These are phyloP conservation scores for Larimichthys crocea DNA, from an alignment of 2,113 vertebrate genomes.

Conservation along the genomic window DNA sequence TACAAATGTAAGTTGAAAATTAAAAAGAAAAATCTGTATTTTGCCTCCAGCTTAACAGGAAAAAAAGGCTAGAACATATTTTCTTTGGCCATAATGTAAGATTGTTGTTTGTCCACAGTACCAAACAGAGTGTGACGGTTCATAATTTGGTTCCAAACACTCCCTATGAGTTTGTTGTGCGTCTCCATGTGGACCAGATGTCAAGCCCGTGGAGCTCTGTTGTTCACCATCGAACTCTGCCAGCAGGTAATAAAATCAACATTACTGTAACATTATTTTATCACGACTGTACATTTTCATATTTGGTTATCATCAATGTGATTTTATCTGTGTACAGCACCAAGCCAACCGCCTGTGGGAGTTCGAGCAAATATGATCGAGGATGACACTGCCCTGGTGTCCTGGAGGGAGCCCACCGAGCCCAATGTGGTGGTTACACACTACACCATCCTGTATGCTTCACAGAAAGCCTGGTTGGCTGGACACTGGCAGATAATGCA, in stretches of 20 bases:
- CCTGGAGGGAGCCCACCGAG: slow-evolving; percentile 92
- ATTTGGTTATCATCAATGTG: neutral
- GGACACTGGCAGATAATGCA: slow-evolving; percentile 93
- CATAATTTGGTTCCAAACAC: slow-evolving; percentile 91
- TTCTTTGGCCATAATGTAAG: slow-evolving; percentile 2
- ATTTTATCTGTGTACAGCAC: slow-evolving; percentile 82
- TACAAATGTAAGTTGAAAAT: slow-evolving; percentile 89
- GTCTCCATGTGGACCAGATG: slow-evolving; percentile 93
- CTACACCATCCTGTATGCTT: slow-evolving; percentile 94
- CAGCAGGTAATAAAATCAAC: slow-evolving; percentile 88
- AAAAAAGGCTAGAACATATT: neutral
- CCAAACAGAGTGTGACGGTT: slow-evolving; percentile 89
- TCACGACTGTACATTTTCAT: neutral
- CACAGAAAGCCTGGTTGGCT: slow-evolving; percentile 89
- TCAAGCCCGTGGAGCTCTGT: slow-evolving; percentile 95
- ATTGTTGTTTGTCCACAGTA: slow-evolving; percentile 78
- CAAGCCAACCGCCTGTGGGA: slow-evolving; percentile 88
- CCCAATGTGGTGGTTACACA: slow-evolving; percentile 87
- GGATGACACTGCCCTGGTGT: slow-evolving; percentile 94
- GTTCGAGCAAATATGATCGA: slow-evolving; percentile 94
- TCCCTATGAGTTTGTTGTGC: slow-evolving; percentile 95
- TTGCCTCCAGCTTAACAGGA: neutral
- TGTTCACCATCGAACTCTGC: slow-evolving; percentile 90
- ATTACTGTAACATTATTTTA: neutral
- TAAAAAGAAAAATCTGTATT: neutral